Percentiles rank a stretch among this genome's conserved stretches.
Conservation (phyloP, 2,113 vertebrate genomes). For the Anoplopoma fimbria region DNA sequence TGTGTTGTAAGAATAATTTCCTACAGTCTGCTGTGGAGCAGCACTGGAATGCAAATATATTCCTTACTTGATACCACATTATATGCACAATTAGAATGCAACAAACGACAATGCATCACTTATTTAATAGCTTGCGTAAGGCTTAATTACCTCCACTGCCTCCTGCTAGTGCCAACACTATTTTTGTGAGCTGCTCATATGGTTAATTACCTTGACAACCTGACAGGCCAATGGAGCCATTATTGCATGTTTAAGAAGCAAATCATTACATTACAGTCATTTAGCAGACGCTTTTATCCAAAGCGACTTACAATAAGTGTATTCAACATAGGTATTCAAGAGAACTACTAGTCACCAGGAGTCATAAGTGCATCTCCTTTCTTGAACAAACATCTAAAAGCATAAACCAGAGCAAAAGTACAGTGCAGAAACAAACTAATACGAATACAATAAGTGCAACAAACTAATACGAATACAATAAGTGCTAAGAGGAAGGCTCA, state of each 20-base stretch:
- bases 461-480: no score
- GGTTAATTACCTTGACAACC: background rate
- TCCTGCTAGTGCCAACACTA: background rate
- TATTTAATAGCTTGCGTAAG: background rate
- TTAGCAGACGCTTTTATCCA: no score
- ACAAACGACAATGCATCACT: background rate
- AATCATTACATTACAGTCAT: no score
- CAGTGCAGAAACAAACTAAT: no score
- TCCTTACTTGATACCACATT: background rate
- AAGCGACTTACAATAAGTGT: no score
- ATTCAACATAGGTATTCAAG: no score
- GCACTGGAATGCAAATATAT: background rate
- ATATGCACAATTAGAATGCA: background rate
- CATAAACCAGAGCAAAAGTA: no score
- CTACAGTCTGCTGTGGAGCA: background rate
- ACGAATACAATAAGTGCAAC: no score
- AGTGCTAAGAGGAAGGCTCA: no score
- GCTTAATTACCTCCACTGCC: background rate
- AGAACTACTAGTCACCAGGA: no score
- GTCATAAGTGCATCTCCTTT: no score
- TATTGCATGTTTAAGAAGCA: background rate
- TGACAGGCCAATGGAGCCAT: background rate
- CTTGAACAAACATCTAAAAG: no score
- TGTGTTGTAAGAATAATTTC: background rate
- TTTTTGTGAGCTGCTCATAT: background rate